Evolutionary conservation across 2,797 vertebrate genomes (phyloP).

Genomic region (Mus minutoides): DNA sequence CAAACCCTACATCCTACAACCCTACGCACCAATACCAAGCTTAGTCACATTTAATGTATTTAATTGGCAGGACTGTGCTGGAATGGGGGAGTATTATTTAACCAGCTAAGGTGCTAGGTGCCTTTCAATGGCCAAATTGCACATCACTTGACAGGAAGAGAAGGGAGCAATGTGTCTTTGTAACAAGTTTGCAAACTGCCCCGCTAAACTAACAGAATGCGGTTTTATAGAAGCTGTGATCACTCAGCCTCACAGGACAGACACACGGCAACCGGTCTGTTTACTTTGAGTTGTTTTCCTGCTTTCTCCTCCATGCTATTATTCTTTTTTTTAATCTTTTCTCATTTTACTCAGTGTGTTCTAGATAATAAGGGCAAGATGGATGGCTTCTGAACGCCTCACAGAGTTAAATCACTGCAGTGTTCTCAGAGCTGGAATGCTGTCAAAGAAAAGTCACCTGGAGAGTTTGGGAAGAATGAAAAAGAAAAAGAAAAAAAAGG

Average conservation of each 20-base stretch:
- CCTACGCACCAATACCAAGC: not conserved
- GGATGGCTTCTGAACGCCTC: not conserved
- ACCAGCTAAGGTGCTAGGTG: not conserved
- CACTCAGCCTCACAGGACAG: not conserved
- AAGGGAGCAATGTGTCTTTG: not conserved
- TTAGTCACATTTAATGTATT: not conserved
- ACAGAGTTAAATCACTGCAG: not conserved
- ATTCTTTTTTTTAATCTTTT: not conserved
- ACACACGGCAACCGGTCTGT: not conserved
- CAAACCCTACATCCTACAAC: not conserved
- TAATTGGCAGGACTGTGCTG: not conserved
- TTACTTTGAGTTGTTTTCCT: slow-evolving; percentile 47
- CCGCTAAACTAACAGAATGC: not conserved
- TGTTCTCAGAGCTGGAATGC: not conserved
- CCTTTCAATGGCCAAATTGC: not conserved
- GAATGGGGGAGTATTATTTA: not conserved
- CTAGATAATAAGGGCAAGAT: not conserved
- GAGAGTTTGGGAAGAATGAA: not conserved
- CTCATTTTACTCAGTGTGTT: not conserved
- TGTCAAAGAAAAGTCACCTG: not conserved
- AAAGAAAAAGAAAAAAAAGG: not conserved
- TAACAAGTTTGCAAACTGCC: not conserved
- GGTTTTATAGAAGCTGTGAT: slow-evolving; percentile 22
- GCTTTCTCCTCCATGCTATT: not conserved
- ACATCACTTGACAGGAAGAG: slow-evolving; percentile 2